Evolutionary conservation across 2,888 invertebrate genomes (phyloP).

Genomic region (Chrysotoxum bicinctum): DNA sequence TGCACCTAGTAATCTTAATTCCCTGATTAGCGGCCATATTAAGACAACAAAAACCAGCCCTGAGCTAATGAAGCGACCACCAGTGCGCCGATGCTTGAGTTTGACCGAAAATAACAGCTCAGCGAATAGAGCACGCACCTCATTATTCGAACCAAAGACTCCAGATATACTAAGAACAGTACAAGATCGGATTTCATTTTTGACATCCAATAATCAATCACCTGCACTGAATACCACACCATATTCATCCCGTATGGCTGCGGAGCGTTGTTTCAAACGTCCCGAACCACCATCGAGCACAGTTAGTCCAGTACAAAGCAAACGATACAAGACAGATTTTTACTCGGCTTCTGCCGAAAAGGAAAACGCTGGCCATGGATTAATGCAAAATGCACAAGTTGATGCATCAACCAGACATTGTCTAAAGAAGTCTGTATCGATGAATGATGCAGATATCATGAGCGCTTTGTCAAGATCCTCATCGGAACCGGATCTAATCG

Average conservation of each 20-base stretch:
- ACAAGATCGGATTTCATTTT: slow-evolving; percentile 75
- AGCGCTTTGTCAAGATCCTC: slow-evolving; percentile 87
- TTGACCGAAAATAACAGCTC: slow-evolving; percentile 80
- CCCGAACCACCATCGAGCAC: slow-evolving; percentile 85
- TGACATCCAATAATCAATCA: slow-evolving; percentile 74
- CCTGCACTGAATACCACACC: slow-evolving; percentile 71
- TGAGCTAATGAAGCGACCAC: slow-evolving; percentile 80
- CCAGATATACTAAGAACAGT: slow-evolving; percentile 77
- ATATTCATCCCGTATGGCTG: slow-evolving; percentile 72
- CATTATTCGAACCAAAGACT: slow-evolving; percentile 78
- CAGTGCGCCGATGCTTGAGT: slow-evolving; percentile 83
- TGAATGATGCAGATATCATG: slow-evolving; percentile 89
- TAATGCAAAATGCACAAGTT: slow-evolving; percentile 21
- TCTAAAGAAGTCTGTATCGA: slow-evolving; percentile 87
- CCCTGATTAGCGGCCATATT: slow-evolving; percentile 84
- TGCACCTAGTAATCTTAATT: slow-evolving; percentile 84
- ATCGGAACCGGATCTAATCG: slow-evolving; percentile 89
- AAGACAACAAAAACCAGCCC: slow-evolving; percentile 80
- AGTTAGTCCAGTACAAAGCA: slow-evolving; percentile 81
- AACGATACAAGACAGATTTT: slow-evolving; percentile 81
- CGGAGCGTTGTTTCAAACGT: slow-evolving; percentile 84
- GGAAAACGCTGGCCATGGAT: slow-evolving; percentile 76
- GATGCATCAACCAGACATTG: slow-evolving; percentile 80
- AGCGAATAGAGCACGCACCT: slow-evolving; percentile 80
- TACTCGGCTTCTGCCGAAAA: slow-evolving; percentile 75